phyloP scores from a whole-genome alignment of 2,113 vertebrate genomes.

The Pipa parva region DNA sequence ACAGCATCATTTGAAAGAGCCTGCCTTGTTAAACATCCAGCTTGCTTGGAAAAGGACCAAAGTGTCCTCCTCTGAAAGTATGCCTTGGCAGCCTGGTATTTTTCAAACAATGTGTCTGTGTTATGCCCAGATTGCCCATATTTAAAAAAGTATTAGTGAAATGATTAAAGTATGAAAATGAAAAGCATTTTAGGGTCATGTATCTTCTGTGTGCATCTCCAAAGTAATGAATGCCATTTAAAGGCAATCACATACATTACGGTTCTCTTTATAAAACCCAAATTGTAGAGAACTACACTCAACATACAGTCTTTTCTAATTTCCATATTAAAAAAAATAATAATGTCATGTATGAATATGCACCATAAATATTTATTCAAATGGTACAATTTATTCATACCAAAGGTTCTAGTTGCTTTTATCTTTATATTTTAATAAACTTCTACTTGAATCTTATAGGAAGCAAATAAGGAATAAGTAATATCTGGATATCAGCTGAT shows the following conservation, averaged over 20 bases:
- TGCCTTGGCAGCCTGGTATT: neutral
- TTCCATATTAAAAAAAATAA: too few relatives aligned
- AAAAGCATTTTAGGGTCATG: neutral
- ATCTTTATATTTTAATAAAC: too few relatives aligned
- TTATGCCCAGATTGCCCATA: neutral
- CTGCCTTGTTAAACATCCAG: neutral
- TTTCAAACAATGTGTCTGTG: constrained; percentile 8
- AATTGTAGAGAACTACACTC: too few relatives aligned
- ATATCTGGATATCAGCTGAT: too few relatives aligned
- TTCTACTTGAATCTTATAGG: too few relatives aligned
- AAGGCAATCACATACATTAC: neutral
- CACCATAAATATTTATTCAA: too few relatives aligned
- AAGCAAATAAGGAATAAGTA: too few relatives aligned
- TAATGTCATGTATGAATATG: too few relatives aligned
- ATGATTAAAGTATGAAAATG: constrained; percentile 1
- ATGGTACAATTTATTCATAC: too few relatives aligned
- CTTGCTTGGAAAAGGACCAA: neutral
- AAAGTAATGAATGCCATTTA: neutral
- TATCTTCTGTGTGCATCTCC: neutral
- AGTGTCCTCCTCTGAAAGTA: neutral
- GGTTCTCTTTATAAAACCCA: neutral
- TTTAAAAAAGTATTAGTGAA: neutral
- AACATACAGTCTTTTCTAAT: too few relatives aligned
- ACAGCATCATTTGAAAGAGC: neutral
- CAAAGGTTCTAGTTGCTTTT: too few relatives aligned